Evolutionary conservation across 2,888 invertebrate genomes (phyloP).

Genomic region (Drosophila infuscata): DNA sequence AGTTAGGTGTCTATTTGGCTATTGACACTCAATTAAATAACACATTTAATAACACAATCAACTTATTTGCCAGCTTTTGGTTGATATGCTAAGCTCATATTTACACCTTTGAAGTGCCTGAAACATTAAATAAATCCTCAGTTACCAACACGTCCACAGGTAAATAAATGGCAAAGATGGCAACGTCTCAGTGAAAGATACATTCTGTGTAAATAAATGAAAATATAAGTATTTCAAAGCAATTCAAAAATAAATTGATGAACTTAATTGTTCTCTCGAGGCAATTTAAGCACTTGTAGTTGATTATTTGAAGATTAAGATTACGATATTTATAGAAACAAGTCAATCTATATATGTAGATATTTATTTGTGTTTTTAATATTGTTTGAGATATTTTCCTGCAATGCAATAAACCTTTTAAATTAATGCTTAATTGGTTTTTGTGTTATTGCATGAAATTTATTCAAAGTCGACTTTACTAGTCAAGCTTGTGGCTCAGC

Average conservation of each 20-base stretch:
- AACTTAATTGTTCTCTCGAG: neutral
- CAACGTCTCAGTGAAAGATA: neutral
- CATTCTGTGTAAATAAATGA: neutral
- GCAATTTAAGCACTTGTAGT: neutral
- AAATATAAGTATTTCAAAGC: neutral
- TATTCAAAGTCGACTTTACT: neutral
- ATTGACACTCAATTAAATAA: conserved; percentile 13
- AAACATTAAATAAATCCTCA: neutral
- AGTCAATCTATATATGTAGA: no score
- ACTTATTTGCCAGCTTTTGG: neutral
- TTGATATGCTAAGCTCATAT: neutral
- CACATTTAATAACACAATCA: neutral
- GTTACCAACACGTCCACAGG: neutral
- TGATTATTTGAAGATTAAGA: neutral
- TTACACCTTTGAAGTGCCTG: neutral
- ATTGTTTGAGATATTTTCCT: neutral
- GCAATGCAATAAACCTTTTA: neutral
- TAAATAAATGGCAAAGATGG: neutral
- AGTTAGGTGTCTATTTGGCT: conserved; percentile 17
- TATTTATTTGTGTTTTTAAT: neutral
- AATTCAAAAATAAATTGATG: neutral
- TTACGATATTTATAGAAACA: neutral
- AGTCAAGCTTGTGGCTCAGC: neutral
- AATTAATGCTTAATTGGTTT: neutral
- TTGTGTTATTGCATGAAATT: neutral